Base-by-base conservation (phyloP, 2,888 invertebrate genomes). In the Drosophila tanythrix region DNA sequence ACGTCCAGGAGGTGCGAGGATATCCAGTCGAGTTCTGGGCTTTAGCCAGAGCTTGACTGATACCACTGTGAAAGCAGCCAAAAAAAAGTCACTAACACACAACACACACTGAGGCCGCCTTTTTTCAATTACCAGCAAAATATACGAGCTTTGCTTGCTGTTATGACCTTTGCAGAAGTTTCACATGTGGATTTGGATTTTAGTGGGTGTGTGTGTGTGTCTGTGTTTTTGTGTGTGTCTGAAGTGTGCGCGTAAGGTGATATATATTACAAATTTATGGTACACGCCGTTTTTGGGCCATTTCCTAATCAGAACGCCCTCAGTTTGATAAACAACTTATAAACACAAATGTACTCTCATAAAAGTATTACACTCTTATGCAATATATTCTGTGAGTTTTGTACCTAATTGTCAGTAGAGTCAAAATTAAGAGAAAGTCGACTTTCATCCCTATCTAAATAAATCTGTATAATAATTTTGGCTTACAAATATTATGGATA, bases 111-210 rank as follows among this genome's bases (percentile, higher is more conserved):
- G 46, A 76, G 81, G 60, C 83, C 71, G 83, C 74, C 86, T 88
- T 90, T 90, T 82, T 84, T 84, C 83, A 90, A 83, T 84, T 84
- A 84, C 90, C 71, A 74, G 66, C 76, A 63, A 85, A 83, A 83
- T 88, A 88, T 88, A 85, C 70, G 71, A 83, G 81, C 70, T 88
- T 76, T 85, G 69, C 77, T 70, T 87, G 87, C 70, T 82, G 80
- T 70, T 87, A 80, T 86, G 90, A 86, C 84, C 89, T 84, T 86
- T 86, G 81, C 46, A 62, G 66, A 73, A 90, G 77, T 76, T 76
- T 76, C 79, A 40, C 77, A 88, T 70, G 56, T 56, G 76, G 51
- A 33, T 51, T 59, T 61, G 36, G 43, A 46, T 61, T 21, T 61
- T 25, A 21, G 31, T 36, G 33, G 18, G 72, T 48, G 40, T 11